phyloP scores from a whole-genome alignment of 2,888 invertebrate genomes.

The Cryptocephalus moraei region DNA sequence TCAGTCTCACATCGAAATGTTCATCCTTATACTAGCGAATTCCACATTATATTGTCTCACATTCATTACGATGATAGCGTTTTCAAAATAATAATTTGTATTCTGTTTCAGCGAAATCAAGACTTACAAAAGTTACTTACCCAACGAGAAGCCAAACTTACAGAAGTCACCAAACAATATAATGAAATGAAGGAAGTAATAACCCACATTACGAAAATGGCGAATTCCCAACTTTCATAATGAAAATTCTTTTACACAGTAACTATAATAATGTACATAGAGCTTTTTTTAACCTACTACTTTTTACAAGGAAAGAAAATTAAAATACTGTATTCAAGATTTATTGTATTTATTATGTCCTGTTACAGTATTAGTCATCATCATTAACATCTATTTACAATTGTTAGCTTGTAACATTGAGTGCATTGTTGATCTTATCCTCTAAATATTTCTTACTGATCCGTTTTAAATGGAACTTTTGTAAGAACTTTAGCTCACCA shows the following conservation, averaged over 20 bases:
- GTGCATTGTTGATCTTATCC: conserved; percentile 8
- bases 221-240: conserved; percentile 14
- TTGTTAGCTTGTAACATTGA: conserved; percentile 1
- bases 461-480: conserved; percentile 55
- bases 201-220: conserved; percentile 31
- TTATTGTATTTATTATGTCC: too few species aligned
- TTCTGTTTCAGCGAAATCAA: conserved; percentile 24
- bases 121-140: conserved; percentile 23
- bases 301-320: background rate
- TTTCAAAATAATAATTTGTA: too few species aligned
- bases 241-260: background rate
- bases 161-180: conserved; percentile 23
- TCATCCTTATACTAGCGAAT: too few species aligned
- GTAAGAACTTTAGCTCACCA: conserved; percentile 54
- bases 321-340: too few species aligned
- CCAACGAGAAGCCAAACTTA: conserved; percentile 21
- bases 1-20: too few species aligned
- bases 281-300: too few species aligned
- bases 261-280: too few species aligned
- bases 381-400: too few species aligned
- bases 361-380: too few species aligned
- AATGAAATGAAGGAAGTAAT: conserved; percentile 24
- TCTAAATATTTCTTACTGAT: conserved; percentile 38
- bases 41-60: too few species aligned
- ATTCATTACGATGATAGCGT: too few species aligned